Evolutionary conservation across 92 coral and sea anemone genomes (phyloP).

Genomic region (Actinernus sp.): DNA sequence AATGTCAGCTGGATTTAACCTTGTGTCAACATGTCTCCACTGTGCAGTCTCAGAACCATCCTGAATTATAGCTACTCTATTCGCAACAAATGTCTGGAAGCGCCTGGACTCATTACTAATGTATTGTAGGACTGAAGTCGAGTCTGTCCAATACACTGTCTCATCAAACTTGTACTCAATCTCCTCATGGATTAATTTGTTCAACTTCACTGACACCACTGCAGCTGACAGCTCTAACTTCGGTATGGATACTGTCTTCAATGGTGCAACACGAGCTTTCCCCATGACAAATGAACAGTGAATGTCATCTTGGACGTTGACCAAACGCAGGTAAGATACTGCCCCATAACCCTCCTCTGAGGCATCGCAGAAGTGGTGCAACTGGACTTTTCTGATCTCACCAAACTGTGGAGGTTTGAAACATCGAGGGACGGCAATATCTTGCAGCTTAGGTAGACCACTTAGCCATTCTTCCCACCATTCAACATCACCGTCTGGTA

Average conservation of each 20-base stretch:
- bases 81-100: background rate
- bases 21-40: background rate
- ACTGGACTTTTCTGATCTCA: no score
- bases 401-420: no score
- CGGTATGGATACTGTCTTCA: background rate
- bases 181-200: background rate
- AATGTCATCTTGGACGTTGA: no score
- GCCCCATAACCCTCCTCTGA: no score
- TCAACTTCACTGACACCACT: background rate
- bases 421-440: no score
- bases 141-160: background rate
- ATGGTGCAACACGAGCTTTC: background rate
- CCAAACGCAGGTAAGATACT: no score
- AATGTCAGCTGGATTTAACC: background rate
- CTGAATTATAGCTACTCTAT: background rate
- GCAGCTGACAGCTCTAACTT: background rate
- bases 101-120: background rate
- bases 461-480: no score
- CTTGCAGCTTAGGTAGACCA: no score
- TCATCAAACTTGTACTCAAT: background rate
- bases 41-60: background rate
- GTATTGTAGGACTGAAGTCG: background rate
- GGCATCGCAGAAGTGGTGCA: no score
- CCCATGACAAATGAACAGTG: background rate
- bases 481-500: no score